Evolutionary conservation across 2,797 vertebrate genomes (phyloP).

Genomic region (Varecia variegata): DNA sequence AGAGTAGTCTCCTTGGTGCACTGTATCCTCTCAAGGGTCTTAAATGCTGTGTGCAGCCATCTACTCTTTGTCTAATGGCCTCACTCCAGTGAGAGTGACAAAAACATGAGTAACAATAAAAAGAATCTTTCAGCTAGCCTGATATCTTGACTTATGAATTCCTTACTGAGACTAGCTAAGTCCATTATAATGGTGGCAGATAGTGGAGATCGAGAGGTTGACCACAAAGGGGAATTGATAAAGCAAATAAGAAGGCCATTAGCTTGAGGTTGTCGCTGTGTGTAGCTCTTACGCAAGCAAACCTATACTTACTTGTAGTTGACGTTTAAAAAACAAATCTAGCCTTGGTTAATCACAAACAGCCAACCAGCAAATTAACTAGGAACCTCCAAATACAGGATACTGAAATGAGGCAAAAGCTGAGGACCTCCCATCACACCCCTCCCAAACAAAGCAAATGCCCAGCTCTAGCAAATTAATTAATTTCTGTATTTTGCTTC

Average conservation of each 20-base stretch:
- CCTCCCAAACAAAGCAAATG: background rate
- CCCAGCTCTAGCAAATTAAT: background rate
- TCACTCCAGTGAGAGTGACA: background rate
- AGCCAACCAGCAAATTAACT: background rate
- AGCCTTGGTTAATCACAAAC: background rate
- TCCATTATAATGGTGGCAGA: background rate
- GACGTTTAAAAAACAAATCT: background rate
- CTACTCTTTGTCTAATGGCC: background rate
- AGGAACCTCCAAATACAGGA: background rate
- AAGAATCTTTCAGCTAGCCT: background rate
- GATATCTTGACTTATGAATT: background rate
- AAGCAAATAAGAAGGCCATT: background rate
- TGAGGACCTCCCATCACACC: background rate
- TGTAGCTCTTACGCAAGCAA: background rate
- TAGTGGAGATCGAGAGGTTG: too few species aligned
- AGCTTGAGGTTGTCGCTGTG: too few species aligned
- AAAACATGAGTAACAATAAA: background rate
- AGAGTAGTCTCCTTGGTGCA: background rate
- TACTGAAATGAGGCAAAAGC: background rate
- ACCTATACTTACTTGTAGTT: background rate
- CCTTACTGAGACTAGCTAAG: background rate
- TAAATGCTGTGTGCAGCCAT: background rate
- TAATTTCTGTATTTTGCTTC: background rate
- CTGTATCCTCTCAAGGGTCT: background rate
- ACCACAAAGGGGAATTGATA: background rate